Percentiles rank a stretch among this genome's conserved stretches.
phyloP scores from a whole-genome alignment of 2,797 vertebrate species.

The Benthosema pterotum region DNA sequence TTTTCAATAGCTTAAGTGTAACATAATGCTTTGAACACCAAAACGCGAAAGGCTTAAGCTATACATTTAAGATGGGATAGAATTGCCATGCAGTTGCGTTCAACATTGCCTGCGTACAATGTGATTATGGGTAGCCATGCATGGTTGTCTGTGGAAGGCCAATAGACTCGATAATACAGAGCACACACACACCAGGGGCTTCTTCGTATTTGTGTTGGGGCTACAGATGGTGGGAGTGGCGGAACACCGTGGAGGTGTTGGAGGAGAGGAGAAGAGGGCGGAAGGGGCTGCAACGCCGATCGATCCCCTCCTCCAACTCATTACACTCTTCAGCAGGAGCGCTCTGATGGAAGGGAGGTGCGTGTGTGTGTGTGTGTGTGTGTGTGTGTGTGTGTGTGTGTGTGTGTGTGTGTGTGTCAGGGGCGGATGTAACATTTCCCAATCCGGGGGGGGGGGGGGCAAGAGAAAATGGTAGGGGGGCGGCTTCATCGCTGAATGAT shows the following conservation, averaged over 20 bases:
- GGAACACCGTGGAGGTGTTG: slow-evolving; percentile 40
- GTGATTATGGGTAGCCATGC: neutral
- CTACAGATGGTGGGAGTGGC: slow-evolving; percentile 68
- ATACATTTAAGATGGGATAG: no score
- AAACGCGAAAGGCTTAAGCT: no score
- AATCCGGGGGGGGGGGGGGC: no score
- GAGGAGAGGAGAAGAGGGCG: slow-evolving; percentile 73
- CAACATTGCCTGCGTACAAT: neutral
- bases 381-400: slow-evolving; percentile 30
- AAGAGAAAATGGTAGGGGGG: no score
- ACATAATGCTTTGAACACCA: no score
- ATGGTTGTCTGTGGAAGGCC: neutral
- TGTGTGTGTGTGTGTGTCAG: neutral
- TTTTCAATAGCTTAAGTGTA: no score
- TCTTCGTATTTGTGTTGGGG: slow-evolving; percentile 25
- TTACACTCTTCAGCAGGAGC: slow-evolving; percentile 91
- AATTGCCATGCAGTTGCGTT: neutral
- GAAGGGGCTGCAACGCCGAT: slow-evolving; percentile 80
- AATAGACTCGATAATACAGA: slow-evolving; percentile 29
- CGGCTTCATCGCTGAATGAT: no score
- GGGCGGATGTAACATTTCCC: no score
- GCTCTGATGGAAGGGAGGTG: slow-evolving; percentile 90
- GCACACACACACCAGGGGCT: slow-evolving; percentile 14
- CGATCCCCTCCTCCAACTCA: slow-evolving; percentile 93
- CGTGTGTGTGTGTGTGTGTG: slow-evolving; percentile 54